Percentiles rank a stretch among this genome's conserved stretches.
These are phyloP conservation scores for Fistularia commersonii DNA, from an alignment of 2,797 vertebrate genomes.

Conservation along the genomic window DNA sequence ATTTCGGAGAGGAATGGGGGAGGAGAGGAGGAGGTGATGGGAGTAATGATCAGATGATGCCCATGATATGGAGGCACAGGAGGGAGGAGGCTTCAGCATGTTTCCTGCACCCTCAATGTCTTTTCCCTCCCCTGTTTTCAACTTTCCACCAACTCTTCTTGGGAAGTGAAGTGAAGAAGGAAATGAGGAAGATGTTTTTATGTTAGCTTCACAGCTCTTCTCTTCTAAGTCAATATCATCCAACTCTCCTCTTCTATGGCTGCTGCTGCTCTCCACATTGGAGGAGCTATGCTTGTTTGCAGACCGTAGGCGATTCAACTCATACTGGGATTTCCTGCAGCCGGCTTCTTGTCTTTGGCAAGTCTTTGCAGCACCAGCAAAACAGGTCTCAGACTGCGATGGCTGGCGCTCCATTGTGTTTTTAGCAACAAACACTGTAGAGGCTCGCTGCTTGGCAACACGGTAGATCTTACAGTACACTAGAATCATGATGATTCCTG, in stretches of 20 bases:
- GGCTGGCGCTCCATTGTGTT: slow-evolving; percentile 61
- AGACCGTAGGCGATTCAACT: slow-evolving; percentile 50
- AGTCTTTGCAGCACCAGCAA: slow-evolving; percentile 27
- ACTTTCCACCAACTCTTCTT: slow-evolving; percentile 30
- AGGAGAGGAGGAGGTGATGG: slow-evolving; percentile 52
- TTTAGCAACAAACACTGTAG: slow-evolving; percentile 70
- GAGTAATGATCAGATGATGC: slow-evolving; percentile 55
- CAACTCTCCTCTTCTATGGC: slow-evolving; percentile 61
- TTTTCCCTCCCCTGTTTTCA: slow-evolving; percentile 28
- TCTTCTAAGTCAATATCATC: slow-evolving; percentile 77
- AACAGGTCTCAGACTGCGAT: slow-evolving; percentile 70
- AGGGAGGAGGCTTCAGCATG: slow-evolving; percentile 48
- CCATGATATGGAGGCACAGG: slow-evolving; percentile 61
- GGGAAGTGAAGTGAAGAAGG: slow-evolving; percentile 50
- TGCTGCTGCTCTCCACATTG: slow-evolving; percentile 40
- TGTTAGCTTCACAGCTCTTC: slow-evolving; percentile 39
- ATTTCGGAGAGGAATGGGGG: slow-evolving; percentile 35
- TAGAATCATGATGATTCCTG: slow-evolving; percentile 82
- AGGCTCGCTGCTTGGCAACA: slow-evolving; percentile 76
- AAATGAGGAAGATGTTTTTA: slow-evolving; percentile 43
- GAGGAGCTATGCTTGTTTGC: slow-evolving; percentile 22
- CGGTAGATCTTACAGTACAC: slow-evolving; percentile 87
- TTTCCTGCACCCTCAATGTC: slow-evolving; percentile 18
- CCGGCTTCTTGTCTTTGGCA: slow-evolving; percentile 12
- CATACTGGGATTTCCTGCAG: slow-evolving; percentile 30